Base-by-base conservation (phyloP, 2,888 invertebrate species). In the Orchesellides sinensis region DNA sequence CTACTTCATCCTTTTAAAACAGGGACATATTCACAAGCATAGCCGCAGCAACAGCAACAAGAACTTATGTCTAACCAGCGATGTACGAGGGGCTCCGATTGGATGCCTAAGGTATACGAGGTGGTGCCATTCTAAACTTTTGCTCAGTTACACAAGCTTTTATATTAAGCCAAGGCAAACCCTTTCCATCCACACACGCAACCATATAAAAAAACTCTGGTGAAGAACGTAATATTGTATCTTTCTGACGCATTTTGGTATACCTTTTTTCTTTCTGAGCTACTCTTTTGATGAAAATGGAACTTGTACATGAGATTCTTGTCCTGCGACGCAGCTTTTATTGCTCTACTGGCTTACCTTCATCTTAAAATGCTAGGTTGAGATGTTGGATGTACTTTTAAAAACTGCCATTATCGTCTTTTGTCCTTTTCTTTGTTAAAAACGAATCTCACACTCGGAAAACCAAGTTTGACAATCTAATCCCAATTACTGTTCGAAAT, bases 1-100 rank as follows among this genome's bases (percentile, higher is more conserved):
- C 61, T 61, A 61, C 17, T 69, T 69, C 23, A 69, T 68, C 29
- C 70, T 70, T 35, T 56, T 45, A 65, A 61, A 59, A 65, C 65
- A 65, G 56, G 70, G 32, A 70, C 68, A 68, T 49, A 14, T 27
- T 17, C 68, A 3, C n/a, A 27, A 23, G 56, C 17, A 45, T 14
- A 54, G 25, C 35, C 14, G 40, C 29, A 2, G 19, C 21, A 35
- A n/a, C 32, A 23, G 17, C 45, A 40, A n/a, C 45, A 12, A n/a
- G 35, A 14, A 6, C 65, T 25, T 17, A 25, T 21, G 27, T 17
- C 54, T 5, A 56, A 32, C 23, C 3, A 40, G 32, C 25, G 17
- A 45, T 74, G 74, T 25, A 17, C 14, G 25, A 45, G 14, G n/a
- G 0, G 8, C 54, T 27, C 25, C 10, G 25, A 74, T 74, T 74